Evolutionary conservation across 2,888 invertebrate species (phyloP).

Genomic region (Macrophya annulata): DNA sequence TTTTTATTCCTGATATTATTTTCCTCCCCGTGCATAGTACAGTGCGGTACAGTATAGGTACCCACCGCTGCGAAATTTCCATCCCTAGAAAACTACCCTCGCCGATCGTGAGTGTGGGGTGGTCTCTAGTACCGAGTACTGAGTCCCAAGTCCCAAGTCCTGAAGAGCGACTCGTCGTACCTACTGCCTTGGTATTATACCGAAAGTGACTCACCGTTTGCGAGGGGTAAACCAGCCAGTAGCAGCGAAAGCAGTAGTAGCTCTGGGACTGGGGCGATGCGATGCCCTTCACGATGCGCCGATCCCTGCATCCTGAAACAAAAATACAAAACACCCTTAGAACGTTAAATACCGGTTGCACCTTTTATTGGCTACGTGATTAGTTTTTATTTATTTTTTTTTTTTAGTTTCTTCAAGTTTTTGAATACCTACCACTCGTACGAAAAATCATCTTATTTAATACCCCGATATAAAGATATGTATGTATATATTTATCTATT

Average conservation of each 20-base stretch:
- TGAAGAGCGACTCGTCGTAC: not conserved
- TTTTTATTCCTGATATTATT: conserved; percentile 40
- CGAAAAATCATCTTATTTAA: not conserved
- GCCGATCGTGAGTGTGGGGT: conserved; percentile 5
- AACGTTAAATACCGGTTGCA: conserved; percentile 40
- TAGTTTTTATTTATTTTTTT: not conserved
- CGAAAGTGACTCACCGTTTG: conserved; percentile 76
- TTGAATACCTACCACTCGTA: not conserved
- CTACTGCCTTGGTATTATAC: conserved; percentile 59
- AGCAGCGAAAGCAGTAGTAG: conserved; percentile 69
- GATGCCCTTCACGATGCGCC: conserved; percentile 71
- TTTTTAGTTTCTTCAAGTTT: not conserved
- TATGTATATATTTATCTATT: not conserved
- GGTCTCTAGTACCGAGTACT: conserved; percentile 35
- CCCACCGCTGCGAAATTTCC: conserved; percentile 27
- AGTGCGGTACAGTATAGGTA: not conserved
- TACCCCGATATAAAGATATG: not conserved
- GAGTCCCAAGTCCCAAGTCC: conserved; percentile 17
- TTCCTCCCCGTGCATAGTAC: not conserved
- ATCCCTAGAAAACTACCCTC: conserved; percentile 50
- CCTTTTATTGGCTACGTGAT: not conserved
- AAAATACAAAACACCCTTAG: conserved; percentile 43
- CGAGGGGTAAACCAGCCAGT: conserved; percentile 70
- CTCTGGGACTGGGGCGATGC: conserved; percentile 70
- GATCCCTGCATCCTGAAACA: conserved; percentile 75